These are phyloP conservation scores for Myiagra hebetior DNA, from an alignment of 2,113 vertebrate genomes.

Conservation along the genomic window DNA sequence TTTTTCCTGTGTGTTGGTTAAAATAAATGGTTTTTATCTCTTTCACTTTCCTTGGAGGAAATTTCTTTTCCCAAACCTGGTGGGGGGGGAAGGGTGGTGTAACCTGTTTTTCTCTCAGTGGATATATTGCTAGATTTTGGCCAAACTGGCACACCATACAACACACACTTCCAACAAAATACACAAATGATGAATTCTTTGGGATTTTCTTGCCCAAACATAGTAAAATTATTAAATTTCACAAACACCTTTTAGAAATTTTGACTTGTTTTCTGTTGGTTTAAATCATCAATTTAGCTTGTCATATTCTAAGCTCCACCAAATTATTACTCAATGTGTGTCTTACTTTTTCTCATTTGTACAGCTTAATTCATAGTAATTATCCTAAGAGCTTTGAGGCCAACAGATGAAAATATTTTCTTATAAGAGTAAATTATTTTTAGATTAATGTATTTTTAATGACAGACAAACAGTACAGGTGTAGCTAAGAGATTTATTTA, in stretches of 20 bases:
- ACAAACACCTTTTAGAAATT: neutral
- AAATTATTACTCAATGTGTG: fast-evolving
- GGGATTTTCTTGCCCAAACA: neutral
- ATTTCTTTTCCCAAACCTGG: too few relatives aligned
- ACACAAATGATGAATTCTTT: neutral
- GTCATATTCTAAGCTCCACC: neutral
- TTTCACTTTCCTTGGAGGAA: too few relatives aligned
- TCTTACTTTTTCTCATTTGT: neutral
- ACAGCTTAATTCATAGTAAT: neutral
- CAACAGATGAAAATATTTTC: neutral
- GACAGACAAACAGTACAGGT: neutral
- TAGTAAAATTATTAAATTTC: neutral
- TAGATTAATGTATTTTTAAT: neutral
- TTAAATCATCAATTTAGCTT: neutral
- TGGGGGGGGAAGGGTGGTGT: too few relatives aligned
- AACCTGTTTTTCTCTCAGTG: too few relatives aligned
- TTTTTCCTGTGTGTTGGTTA: too few relatives aligned
- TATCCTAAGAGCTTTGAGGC: neutral
- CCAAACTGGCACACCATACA: neutral
- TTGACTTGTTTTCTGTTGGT: neutral
- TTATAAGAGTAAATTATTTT: neutral
- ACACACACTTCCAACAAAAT: neutral
- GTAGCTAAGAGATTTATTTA: neutral
- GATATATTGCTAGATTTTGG: too few relatives aligned
- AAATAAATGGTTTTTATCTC: too few relatives aligned